Evolutionary conservation across 2,113 vertebrate genomes (phyloP), one percentile per base, ranked within the genome.

Genomic region (Serinus canaria): DNA sequence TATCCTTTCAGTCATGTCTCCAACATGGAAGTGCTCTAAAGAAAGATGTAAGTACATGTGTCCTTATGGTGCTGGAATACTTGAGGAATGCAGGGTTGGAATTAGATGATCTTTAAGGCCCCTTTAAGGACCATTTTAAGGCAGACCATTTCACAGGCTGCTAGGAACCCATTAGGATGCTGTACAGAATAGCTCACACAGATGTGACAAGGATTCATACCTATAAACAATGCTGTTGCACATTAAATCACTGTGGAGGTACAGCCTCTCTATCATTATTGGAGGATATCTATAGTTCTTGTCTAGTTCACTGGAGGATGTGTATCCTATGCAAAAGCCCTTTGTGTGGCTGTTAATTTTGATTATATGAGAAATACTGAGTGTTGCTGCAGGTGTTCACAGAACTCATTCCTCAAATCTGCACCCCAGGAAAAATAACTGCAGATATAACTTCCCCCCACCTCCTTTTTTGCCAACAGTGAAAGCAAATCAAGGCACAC

Each of bases 171-270:
- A 44, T 69, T 13, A 66, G 55, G 33, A 47, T 17, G 55, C 68
- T 41, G 39, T 18, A 56, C 55, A 81, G 55, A 76, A 44, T 8
- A 0, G 0, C 3, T 1, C 23, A 6, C 3, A 4, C 4, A n/a
- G 39, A 35, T 4, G 3, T 35, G 52, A 64, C 83, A 73, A 85
- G 53, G 73, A 74, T 62, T 59, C 64, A 3, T 39, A 28, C 5
- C 60, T 52, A 14, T 16, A 43, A 80, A 67, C 17, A 50, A 13
- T 6, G 10, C 10, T 15, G 41, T 50, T 46, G 27, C 60, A 55
- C 64, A 75, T 30, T 43, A 81, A 77, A 59, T 43, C 62, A 63
- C 52, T 19, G 30, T 55, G 52, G 25, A 70, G 33, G 23, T 25
- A 33, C 12, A 70, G 15, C 30, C 25, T 20, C 35, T 35, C 24